phyloP scores from a whole-genome alignment of 2,797 vertebrate genomes.

The Enteromius argenteus region DNA sequence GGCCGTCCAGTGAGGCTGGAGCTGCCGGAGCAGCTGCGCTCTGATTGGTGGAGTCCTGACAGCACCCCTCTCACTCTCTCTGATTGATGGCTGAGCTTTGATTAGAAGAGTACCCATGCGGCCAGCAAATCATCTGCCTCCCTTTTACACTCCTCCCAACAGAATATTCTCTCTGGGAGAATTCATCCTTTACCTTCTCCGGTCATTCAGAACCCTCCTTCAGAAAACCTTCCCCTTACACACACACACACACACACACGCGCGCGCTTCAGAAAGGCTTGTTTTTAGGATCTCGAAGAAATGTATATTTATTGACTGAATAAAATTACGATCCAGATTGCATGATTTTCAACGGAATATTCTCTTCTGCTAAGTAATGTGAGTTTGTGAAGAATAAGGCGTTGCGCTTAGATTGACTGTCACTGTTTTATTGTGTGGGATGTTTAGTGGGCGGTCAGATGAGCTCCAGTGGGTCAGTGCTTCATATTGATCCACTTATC shows the following conservation, averaged over 20 bases:
- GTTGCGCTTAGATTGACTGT: neutral
- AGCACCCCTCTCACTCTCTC: constrained; percentile 74
- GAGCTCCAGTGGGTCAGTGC: neutral
- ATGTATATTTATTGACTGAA: neutral
- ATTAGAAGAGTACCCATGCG: constrained; percentile 72
- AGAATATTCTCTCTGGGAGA: neutral
- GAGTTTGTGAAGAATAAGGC: neutral
- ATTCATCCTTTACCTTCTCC: neutral
- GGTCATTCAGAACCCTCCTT: neutral
- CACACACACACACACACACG: too few species aligned
- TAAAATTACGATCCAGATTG: neutral
- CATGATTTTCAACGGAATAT: neutral
- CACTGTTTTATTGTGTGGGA: neutral
- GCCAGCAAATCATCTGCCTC: constrained; percentile 67
- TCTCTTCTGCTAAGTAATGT: neutral
- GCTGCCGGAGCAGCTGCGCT: constrained; percentile 51
- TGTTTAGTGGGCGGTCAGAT: neutral
- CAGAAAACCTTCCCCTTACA: neutral
- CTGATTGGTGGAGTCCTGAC: constrained; percentile 73
- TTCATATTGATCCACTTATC: neutral
- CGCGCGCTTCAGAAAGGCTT: neutral
- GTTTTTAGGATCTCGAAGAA: neutral
- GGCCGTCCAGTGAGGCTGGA: constrained; percentile 69
- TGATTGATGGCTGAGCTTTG: constrained; percentile 71
- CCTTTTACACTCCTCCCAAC: neutral